These are phyloP conservation scores for Pipistrellus pygmaeus DNA, from an alignment of 2,797 vertebrate genomes.

Conservation along the genomic window DNA sequence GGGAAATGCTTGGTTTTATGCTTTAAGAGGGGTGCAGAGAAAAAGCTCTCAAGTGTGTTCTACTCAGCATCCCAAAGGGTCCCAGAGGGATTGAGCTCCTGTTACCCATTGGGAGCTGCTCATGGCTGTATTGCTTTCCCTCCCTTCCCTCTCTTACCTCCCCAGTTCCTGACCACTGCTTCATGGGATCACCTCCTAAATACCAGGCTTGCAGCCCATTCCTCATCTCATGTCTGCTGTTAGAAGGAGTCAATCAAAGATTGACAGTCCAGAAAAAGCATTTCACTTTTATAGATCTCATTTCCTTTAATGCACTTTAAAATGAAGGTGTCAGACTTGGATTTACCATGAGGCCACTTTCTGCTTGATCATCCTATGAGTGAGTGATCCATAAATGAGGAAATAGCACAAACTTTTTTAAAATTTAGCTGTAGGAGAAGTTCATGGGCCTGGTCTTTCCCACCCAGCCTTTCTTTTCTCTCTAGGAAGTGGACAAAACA, in stretches of 20 bases:
- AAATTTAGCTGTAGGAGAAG: conserved; percentile 12
- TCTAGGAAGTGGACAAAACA: background rate
- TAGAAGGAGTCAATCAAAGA: background rate
- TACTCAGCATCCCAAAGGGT: background rate
- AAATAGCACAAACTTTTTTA: background rate
- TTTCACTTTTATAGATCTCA: background rate
- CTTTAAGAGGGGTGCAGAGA: background rate
- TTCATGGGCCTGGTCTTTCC: background rate
- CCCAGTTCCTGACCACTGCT: background rate
- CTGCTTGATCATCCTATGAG: background rate
- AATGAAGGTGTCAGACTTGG: background rate
- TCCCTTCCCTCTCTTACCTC: background rate
- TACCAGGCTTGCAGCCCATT: too few relatives aligned
- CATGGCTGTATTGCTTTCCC: background rate
- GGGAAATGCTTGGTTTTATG: background rate
- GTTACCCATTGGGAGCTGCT: background rate
- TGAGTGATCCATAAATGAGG: background rate
- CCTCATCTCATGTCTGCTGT: background rate
- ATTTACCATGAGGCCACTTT: background rate
- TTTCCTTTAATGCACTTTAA: background rate
- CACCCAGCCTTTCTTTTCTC: background rate
- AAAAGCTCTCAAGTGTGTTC: background rate
- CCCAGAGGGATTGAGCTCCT: background rate
- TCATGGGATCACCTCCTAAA: background rate
- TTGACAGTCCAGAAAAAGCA: background rate